These are phyloP conservation scores for Grammomys dolichurus DNA, from an alignment of 2,113 vertebrate species.

Conservation along the genomic window DNA sequence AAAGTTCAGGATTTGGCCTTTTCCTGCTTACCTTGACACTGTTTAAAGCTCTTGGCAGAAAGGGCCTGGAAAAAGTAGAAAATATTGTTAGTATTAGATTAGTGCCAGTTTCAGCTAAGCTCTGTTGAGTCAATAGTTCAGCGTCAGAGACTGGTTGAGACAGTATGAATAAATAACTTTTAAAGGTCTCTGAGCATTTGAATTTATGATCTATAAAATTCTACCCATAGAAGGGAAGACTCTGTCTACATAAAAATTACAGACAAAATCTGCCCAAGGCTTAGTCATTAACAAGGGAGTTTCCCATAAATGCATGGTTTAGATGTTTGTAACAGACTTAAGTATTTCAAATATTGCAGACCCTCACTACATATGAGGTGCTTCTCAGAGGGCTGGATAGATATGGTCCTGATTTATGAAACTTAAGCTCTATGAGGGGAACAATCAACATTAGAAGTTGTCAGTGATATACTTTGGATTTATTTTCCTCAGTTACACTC, in stretches of 20 bases:
- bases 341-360: background rate
- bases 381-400: background rate
- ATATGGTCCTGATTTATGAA: background rate
- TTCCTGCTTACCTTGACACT: background rate
- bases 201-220: conserved; percentile 68
- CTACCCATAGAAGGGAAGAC: conserved; percentile 59
- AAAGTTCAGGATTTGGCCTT: background rate
- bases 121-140: conserved; percentile 45
- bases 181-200: conserved; percentile 24
- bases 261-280: background rate
- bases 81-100: conserved; percentile 66
- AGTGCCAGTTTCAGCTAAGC: conserved; percentile 54
- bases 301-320: background rate
- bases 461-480: background rate
- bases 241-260: background rate
- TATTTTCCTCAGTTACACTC: background rate
- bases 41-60: conserved; percentile 55
- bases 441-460: background rate
- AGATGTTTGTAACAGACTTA: background rate
- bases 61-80: conserved; percentile 26
- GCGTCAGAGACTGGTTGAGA: background rate
- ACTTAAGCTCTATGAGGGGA: background rate
- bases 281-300: conserved; percentile 14
- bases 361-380: background rate
- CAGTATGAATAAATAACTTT: conserved; percentile 50